These are phyloP conservation scores for Turritopsis rubra DNA, from an alignment of 30 jellyfish, hydroid and myxozoan species.

Conservation along the genomic window DNA sequence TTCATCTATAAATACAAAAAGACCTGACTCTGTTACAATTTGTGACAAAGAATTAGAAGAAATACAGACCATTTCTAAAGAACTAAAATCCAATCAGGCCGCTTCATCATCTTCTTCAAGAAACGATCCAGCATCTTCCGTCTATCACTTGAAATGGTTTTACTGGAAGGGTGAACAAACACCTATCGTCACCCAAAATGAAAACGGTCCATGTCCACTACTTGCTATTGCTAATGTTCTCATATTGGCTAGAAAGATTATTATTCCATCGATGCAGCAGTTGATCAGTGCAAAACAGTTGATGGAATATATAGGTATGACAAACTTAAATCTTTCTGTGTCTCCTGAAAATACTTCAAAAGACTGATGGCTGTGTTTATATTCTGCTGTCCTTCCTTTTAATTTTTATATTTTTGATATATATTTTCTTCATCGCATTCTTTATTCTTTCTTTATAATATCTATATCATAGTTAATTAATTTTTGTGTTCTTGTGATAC, in stretches of 20 bases:
- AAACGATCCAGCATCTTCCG: background rate
- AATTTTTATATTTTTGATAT: background rate
- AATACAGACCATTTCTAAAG: background rate
- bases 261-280: slow-evolving; percentile 69
- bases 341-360: background rate
- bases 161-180: slow-evolving; percentile 70
- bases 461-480: too few species aligned
- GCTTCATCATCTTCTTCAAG: slow-evolving; percentile 28
- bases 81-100: background rate
- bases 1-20: background rate
- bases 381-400: background rate
- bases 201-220: slow-evolving; percentile 97
- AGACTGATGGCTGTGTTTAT: background rate
- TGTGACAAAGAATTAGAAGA: slow-evolving; percentile 3
- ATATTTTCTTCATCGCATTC: too few species aligned
- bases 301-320: slow-evolving; percentile 75
- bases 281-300: slow-evolving; percentile 68
- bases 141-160: slow-evolving; percentile 62
- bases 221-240: slow-evolving; percentile 87
- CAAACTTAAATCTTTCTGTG: background rate
- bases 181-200: slow-evolving; percentile 90
- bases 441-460: too few species aligned
- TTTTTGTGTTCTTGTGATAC: too few species aligned
- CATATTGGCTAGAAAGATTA: slow-evolving; percentile 49
- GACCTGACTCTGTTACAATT: background rate